Evolutionary conservation across 2,113 vertebrate species (phyloP).

Genomic region (Scytalopus superciliaris): DNA sequence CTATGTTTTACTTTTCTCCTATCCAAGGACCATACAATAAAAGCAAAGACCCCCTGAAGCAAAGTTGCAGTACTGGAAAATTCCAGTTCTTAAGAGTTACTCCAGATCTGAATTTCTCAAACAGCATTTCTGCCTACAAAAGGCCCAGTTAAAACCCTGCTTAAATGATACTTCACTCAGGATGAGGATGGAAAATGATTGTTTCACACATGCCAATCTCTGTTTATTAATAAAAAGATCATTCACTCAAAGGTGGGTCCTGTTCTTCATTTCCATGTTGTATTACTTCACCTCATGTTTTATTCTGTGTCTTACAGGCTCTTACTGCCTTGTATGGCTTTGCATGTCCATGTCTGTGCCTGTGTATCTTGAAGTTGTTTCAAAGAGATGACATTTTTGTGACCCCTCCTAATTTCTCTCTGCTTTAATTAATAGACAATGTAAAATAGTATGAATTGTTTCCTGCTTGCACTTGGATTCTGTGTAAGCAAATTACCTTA

Average conservation of each 20-base stretch:
- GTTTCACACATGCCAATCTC: neutral
- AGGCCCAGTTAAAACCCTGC: neutral
- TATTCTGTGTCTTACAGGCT: neutral
- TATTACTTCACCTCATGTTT: neutral
- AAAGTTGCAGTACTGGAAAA: conserved; percentile 29
- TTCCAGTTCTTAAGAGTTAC: neutral
- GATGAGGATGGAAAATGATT: neutral
- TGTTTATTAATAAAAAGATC: neutral
- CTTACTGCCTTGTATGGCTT: neutral
- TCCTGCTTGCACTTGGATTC: conserved; percentile 12
- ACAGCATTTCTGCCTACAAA: neutral
- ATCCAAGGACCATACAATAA: conserved; percentile 19
- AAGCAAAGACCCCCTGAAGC: conserved; percentile 40
- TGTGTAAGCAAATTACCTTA: conserved; percentile 13
- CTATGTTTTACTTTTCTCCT: conserved; percentile 19
- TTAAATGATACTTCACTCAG: neutral
- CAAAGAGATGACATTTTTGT: conserved; percentile 14
- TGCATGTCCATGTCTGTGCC: neutral
- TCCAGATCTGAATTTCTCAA: neutral
- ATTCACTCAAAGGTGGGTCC: neutral
- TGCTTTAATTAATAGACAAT: conserved; percentile 12
- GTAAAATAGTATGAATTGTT: conserved; percentile 9
- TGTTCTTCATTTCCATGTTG: neutral
- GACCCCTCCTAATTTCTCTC: neutral
- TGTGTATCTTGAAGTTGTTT: neutral